Evolutionary conservation across 2,113 vertebrate genomes (phyloP).

Genomic region (Meriones unguiculatus): DNA sequence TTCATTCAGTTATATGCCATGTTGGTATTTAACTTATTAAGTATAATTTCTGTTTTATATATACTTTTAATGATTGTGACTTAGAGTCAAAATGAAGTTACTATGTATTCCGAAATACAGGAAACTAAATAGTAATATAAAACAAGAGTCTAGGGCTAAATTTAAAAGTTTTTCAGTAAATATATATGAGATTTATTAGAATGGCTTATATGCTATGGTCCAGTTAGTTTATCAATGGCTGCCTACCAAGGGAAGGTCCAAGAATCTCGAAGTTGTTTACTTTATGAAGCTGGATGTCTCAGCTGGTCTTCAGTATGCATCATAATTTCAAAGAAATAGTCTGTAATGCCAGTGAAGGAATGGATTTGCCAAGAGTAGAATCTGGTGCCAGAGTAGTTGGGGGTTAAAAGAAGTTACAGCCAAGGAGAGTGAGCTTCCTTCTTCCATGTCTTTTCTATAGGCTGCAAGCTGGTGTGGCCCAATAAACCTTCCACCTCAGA

Average conservation of each 20-base stretch:
- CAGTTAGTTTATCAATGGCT: neutral
- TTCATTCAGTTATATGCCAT: neutral
- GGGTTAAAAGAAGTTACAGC: neutral
- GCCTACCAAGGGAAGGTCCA: neutral
- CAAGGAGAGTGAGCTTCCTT: neutral
- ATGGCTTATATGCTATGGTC: neutral
- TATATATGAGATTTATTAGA: neutral
- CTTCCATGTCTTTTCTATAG: neutral
- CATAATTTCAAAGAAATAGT: neutral
- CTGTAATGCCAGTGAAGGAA: neutral
- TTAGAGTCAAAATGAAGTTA: slow-evolving; percentile 48
- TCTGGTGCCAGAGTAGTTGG: no score
- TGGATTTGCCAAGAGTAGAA: neutral
- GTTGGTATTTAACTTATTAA: neutral
- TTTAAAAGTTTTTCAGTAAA: slow-evolving; percentile 4
- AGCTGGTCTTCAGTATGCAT: neutral
- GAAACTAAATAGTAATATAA: neutral
- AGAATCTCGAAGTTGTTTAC: neutral
- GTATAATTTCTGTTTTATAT: slow-evolving; percentile 30
- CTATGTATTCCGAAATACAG: neutral
- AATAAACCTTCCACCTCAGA: neutral
- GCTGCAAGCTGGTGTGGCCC: neutral
- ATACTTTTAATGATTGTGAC: neutral
- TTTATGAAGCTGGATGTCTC: neutral
- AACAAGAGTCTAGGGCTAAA: neutral